Conservation (phyloP, 2,797 vertebrate genomes). For the Ptychobarbus kaznakovi region DNA sequence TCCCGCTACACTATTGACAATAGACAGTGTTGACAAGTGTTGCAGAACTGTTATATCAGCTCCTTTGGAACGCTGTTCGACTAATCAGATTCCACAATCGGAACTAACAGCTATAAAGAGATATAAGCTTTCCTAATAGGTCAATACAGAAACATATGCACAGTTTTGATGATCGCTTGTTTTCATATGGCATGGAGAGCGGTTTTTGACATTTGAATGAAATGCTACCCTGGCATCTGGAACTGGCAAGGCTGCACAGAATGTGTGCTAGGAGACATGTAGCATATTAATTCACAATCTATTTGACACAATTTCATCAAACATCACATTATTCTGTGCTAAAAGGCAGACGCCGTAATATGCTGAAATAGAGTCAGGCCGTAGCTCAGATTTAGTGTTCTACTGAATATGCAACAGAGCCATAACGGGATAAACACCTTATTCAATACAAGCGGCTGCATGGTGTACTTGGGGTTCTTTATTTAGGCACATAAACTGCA, state of each 20-base stretch:
- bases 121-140: neutral
- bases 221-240: slow-evolving; percentile 63
- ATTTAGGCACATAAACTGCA: slow-evolving; percentile 68
- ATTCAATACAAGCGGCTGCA: slow-evolving; percentile 73
- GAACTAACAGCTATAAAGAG: neutral
- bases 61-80: neutral
- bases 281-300: slow-evolving; percentile 80
- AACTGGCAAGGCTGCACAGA: slow-evolving; percentile 55
- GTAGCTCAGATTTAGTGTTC: slow-evolving; percentile 73
- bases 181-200: slow-evolving; percentile 5
- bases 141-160: slow-evolving; percentile 21
- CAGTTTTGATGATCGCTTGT: slow-evolving; percentile 24
- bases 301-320: slow-evolving; percentile 80
- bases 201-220: slow-evolving; percentile 46
- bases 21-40: neutral
- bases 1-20: neutral
- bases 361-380: slow-evolving; percentile 73
- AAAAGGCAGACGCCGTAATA: slow-evolving; percentile 74
- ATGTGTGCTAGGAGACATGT: slow-evolving; percentile 60
- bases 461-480: slow-evolving; percentile 69
- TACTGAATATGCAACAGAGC: slow-evolving; percentile 79
- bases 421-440: slow-evolving; percentile 76
- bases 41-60: neutral
- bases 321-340: slow-evolving; percentile 79
- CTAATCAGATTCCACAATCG: neutral